Evolutionary conservation across 37 sponge, comb jelly and placozoan genomes (phyloP), one percentile per base, ranked within the genome.

Genomic region (Spongilla lacustris): DNA sequence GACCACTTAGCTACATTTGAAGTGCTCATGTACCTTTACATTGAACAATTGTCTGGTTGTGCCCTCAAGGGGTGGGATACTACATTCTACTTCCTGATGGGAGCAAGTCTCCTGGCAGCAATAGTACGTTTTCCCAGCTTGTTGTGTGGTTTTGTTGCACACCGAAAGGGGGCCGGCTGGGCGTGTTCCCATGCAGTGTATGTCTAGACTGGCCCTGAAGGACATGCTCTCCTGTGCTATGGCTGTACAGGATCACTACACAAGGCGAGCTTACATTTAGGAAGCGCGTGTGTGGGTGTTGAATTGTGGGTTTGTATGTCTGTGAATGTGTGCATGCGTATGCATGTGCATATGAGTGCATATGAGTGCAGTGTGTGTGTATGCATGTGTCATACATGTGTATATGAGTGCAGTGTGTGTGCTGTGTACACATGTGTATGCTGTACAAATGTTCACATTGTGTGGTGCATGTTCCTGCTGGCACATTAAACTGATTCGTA

Each of bases 11-110:
- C n/a, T n/a, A n/a, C n/a, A n/a, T 37, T 37, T 35, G 46, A 76
- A 58, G 11, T 58, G 21, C 14, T 17, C 21, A 58, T 10, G 11
- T 10, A 58, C 14, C 19, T 17, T 1, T 58, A 17, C 1, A 14
- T 58, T 58, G 19, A 58, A 3, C 41, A 6, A 9, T 21, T 30
- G 0, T 34, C 9, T 50, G 32, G 29, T 12, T 27, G 29, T 25
- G 26, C 19, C 28, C 32, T 73, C 0, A 36, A 95, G 91, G 83
- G 77, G 10, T 95, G 94, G 94, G 67, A 78, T 50, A 17, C 8
- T 37, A 94, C 84, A 0, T 96, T 96, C 87, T 96, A 96, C 78
- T 17, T 93, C 21, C 76, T 93, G 46, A 96, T 96, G 96, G 58
- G 38, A 0, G 87, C 91, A 25, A 88, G 91, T 33, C 74, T 88